Conservation (phyloP, 2,888 invertebrate genomes). For the Graphium colonna region DNA sequence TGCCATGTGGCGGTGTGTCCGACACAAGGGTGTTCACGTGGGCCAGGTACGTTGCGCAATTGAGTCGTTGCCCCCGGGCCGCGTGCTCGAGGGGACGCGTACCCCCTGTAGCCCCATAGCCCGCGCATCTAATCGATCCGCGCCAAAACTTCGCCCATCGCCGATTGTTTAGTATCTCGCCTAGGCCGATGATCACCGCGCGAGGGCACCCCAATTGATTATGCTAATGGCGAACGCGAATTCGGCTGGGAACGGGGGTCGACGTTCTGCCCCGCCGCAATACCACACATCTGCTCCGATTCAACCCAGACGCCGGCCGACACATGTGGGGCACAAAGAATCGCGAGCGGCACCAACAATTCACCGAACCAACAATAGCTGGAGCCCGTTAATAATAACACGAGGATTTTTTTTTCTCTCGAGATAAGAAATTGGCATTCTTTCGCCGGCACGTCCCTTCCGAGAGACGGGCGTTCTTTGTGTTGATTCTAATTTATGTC, state of each 20-base stretch:
- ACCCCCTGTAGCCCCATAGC: too few species aligned
- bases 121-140: conserved; percentile 9
- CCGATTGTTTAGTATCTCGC: too few species aligned
- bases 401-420: too few species aligned
- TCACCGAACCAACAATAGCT: conserved; percentile 65
- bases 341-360: conserved; percentile 42
- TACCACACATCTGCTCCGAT: conserved; percentile 75
- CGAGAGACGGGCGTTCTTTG: conserved; percentile 70
- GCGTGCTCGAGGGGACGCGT: too few species aligned
- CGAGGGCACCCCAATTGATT: conserved; percentile 39
- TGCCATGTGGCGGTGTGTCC: conserved; percentile 48
- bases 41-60: conserved; percentile 60
- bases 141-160: not conserved
- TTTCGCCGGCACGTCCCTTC: conserved; percentile 64
- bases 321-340: conserved; percentile 42
- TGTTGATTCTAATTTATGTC: conserved; percentile 78
- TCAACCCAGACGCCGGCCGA: conserved; percentile 39
- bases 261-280: too few species aligned
- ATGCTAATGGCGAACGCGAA: conserved; percentile 51
- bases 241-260: conserved; percentile 25
- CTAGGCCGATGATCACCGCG: too few species aligned
- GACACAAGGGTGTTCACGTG: conserved; percentile 51
- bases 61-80: conserved; percentile 38
- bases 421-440: conserved; percentile 76
- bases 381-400: conserved; percentile 60